A percentile compares a stretch with the other conserved stretches of the same genome.
phyloP scores from a whole-genome alignment of 2,888 invertebrate genomes.

The Melanargia galathea region DNA sequence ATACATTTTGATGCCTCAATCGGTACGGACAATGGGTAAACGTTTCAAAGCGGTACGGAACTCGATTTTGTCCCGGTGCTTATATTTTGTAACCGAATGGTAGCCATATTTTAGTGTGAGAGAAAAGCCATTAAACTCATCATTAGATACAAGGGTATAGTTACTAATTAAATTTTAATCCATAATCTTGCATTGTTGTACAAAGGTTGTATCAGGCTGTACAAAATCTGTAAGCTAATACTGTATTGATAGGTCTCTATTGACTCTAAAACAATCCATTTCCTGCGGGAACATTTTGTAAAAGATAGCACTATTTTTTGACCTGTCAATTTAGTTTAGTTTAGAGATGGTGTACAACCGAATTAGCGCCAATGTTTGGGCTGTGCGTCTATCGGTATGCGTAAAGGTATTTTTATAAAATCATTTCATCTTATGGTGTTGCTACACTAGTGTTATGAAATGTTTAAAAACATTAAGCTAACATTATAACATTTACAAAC shows the following conservation, averaged over 20 bases:
- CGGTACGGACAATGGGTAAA: neutral
- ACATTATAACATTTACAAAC: too few relatives aligned
- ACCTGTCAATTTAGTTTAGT: too few relatives aligned
- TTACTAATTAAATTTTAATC: conserved; percentile 29
- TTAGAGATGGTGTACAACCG: too few relatives aligned
- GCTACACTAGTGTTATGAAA: too few relatives aligned
- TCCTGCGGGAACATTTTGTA: too few relatives aligned
- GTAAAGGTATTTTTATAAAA: neutral
- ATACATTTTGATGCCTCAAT: neutral
- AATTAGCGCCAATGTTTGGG: neutral
- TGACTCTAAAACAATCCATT: too few relatives aligned
- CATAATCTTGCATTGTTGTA: conserved; percentile 4
- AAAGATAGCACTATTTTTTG: too few relatives aligned
- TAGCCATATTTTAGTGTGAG: conserved; percentile 37
- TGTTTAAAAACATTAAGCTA: too few relatives aligned
- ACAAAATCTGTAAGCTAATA: too few relatives aligned
- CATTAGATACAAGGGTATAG: conserved; percentile 34
- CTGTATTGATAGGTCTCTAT: too few relatives aligned
- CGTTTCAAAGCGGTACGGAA: conserved; percentile 34
- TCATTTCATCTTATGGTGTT: neutral
- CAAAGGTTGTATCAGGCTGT: too few relatives aligned
- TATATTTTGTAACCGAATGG: conserved; percentile 35
- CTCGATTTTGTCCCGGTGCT: conserved; percentile 44
- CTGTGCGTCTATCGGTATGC: conserved; percentile 8
- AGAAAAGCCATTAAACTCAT: conserved; percentile 31